phyloP scores from a whole-genome alignment of 1,140 invertebrate genomes.

The Drosophila subpulchrella region DNA sequence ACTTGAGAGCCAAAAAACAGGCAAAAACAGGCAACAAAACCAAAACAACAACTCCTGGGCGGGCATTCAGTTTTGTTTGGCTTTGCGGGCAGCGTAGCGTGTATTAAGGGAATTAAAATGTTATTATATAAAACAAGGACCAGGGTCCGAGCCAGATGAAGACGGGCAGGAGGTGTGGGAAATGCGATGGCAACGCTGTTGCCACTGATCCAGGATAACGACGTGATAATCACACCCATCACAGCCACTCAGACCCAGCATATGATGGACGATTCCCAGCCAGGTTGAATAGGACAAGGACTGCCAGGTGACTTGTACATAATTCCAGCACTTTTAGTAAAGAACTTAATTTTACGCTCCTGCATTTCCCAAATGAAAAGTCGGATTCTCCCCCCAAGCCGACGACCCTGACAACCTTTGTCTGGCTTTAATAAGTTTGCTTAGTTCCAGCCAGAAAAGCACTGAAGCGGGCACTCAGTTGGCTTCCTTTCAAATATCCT shows the following conservation, averaged over 20 bases:
- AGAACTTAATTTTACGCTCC: slow-evolving; percentile 79
- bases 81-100: slow-evolving; percentile 76
- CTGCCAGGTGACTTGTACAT: slow-evolving; percentile 73
- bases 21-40: slow-evolving; percentile 8
- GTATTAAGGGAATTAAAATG: slow-evolving; percentile 83
- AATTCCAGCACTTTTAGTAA: slow-evolving; percentile 56
- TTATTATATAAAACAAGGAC: slow-evolving; percentile 76
- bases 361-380: slow-evolving; percentile 63
- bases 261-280: slow-evolving; percentile 42
- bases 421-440: slow-evolving; percentile 63
- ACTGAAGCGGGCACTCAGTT: slow-evolving; percentile 32
- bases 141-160: slow-evolving; percentile 14
- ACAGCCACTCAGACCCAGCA: slow-evolving; percentile 37
- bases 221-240: slow-evolving; percentile 77
- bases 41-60: slow-evolving; percentile 23
- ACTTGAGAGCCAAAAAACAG: slow-evolving; percentile 57
- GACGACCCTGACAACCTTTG: slow-evolving; percentile 15
- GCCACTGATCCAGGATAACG: slow-evolving; percentile 81
- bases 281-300: slow-evolving; percentile 9
- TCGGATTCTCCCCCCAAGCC: background rate
- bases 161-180: background rate
- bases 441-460: slow-evolving; percentile 32
- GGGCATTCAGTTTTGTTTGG: slow-evolving; percentile 66
- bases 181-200: slow-evolving; percentile 32
- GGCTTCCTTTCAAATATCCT: slow-evolving; percentile 41